Percentiles rank a stretch among this genome's conserved stretches.
These are phyloP conservation scores for Gonioctena quinquepunctata DNA, from an alignment of 1,140 invertebrate genomes.

Conservation along the genomic window DNA sequence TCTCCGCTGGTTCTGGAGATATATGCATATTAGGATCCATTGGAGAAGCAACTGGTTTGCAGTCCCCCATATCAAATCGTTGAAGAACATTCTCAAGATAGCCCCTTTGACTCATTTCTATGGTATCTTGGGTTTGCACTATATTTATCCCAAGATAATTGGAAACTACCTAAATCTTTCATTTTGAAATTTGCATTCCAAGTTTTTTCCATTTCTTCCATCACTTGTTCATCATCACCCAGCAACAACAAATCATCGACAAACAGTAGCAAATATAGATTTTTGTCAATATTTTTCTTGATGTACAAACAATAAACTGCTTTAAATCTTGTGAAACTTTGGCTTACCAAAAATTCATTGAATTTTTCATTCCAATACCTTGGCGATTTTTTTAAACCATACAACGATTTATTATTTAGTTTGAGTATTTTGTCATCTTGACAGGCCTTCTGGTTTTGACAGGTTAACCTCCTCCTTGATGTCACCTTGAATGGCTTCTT, in stretches of 20 bases:
- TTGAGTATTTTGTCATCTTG: constrained; percentile 31
- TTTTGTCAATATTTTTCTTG: constrained; percentile 4
- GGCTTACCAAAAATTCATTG: constrained; percentile 21
- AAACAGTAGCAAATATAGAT: constrained; percentile 26
- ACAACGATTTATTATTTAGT: constrained; percentile 12
- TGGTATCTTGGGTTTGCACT: neutral
- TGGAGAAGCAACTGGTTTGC: constrained; percentile 6
- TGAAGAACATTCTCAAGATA: neutral
- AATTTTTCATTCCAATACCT: constrained; percentile 31
- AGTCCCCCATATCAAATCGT: neutral
- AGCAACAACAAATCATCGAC: constrained; percentile 27
- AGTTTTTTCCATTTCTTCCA: neutral
- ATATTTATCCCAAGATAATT: neutral
- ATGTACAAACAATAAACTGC: constrained; percentile 27
- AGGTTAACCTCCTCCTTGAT: no score
- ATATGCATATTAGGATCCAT: constrained; percentile 12
- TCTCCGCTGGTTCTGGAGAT: neutral
- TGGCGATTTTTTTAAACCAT: constrained; percentile 29
- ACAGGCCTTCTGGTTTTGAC: no score
- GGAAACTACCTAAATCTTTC: neutral
- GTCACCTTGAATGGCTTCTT: no score
- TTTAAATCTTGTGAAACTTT: constrained; percentile 14
- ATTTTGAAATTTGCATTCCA: neutral
- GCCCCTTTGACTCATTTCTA: neutral
- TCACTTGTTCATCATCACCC: neutral